A percentile compares a stretch with the other conserved stretches of the same genome.
phyloP scores from a whole-genome alignment of 1,140 invertebrate genomes.

The Ridgeia piscesae region DNA sequence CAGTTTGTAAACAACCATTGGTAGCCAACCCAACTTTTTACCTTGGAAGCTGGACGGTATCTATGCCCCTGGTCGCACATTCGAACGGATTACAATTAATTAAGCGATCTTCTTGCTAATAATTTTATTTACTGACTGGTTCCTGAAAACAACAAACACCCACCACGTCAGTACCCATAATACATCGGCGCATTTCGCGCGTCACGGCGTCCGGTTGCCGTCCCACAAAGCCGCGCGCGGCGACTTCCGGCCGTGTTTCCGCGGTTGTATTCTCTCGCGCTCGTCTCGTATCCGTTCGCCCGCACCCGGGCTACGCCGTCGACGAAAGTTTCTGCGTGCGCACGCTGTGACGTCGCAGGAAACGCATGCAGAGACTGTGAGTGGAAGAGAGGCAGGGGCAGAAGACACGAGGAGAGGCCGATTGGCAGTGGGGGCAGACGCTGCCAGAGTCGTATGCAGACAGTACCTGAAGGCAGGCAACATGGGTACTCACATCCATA shows the following conservation, averaged over 20 bases:
- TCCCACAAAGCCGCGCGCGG: neutral
- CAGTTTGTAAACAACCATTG: too few relatives aligned
- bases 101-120: too few relatives aligned
- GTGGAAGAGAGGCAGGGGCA: neutral
- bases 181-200: neutral
- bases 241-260: neutral
- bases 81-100: too few relatives aligned
- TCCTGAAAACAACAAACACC: too few relatives aligned
- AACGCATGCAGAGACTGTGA: neutral
- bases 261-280: neutral
- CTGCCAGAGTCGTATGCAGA: neutral
- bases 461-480: neutral
- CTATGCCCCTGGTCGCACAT: too few relatives aligned
- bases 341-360: neutral
- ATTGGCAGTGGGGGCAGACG: neutral
- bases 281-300: neutral
- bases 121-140: too few relatives aligned
- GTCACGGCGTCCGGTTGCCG: too few relatives aligned
- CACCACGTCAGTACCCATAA: neutral
- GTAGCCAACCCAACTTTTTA: too few relatives aligned
- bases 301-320: neutral
- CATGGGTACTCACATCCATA: neutral
- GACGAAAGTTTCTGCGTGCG: neutral
- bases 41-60: too few relatives aligned
- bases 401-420: neutral